phyloP scores from a whole-genome alignment of 2,113 vertebrate species.

The Polypterus bichir region DNA sequence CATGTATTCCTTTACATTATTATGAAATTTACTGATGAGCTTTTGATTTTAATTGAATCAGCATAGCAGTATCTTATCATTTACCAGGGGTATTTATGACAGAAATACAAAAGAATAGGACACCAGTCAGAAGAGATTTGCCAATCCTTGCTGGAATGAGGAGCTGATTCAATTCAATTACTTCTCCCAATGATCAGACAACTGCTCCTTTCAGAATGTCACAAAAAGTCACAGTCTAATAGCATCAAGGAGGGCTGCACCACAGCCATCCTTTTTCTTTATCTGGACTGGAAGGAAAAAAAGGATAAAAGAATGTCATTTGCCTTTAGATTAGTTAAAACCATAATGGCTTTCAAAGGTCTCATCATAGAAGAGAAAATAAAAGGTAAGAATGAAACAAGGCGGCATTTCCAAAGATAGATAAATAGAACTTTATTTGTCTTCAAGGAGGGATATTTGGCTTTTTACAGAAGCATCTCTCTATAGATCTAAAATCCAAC shows the following conservation, averaged over 20 bases:
- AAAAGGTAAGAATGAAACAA: no score
- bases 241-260: slow-evolving; percentile 11
- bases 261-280: not conserved
- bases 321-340: no score
- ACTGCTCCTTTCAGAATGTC: slow-evolving; percentile 20
- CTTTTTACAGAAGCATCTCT: no score
- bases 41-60: slow-evolving; percentile 34
- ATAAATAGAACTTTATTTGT: no score
- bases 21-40: slow-evolving; percentile 28
- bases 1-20: slow-evolving; percentile 10
- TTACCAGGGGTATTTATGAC: slow-evolving; percentile 30
- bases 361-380: no score
- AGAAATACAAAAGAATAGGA: slow-evolving; percentile 31
- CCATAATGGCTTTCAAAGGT: no score
- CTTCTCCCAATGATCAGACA: slow-evolving; percentile 23
- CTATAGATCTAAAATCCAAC: no score
- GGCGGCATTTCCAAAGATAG: no score
- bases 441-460: no score
- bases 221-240: slow-evolving; percentile 21
- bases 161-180: slow-evolving; percentile 29
- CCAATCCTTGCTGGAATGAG: slow-evolving; percentile 17
- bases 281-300: no score
- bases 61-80: slow-evolving; percentile 15
- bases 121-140: slow-evolving; percentile 15
- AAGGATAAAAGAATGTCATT: no score